Conservation (phyloP, 2,797 vertebrate genomes). For the Microchirus variegatus region DNA sequence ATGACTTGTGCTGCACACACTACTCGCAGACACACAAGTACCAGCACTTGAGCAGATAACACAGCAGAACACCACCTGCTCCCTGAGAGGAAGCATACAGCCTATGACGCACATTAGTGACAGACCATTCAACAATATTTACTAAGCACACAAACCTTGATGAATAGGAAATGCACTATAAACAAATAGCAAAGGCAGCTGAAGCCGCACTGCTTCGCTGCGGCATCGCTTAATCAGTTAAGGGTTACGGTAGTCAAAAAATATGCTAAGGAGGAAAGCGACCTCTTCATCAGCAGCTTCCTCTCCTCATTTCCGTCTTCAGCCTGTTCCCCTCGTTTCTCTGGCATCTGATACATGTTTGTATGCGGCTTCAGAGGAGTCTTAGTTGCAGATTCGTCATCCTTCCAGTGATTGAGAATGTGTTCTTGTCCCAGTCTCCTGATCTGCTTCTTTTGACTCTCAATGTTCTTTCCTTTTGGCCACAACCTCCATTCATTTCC, state of each 20-base stretch:
- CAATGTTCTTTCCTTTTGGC: conserved; percentile 39
- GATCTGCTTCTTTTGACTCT: conserved; percentile 29
- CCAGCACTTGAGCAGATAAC: conserved; percentile 28
- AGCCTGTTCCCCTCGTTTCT: conserved; percentile 13
- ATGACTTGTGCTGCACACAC: conserved; percentile 7
- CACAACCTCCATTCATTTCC: conserved; percentile 59
- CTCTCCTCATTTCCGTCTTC: conserved; percentile 3
- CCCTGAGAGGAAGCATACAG: conserved; percentile 5
- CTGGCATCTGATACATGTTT: conserved; percentile 28
- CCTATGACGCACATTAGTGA: conserved; percentile 56
- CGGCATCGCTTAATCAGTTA: conserved; percentile 23
- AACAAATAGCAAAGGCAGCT: conserved; percentile 43
- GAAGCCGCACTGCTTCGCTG: conserved; percentile 7
- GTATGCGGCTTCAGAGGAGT: conserved; percentile 42
- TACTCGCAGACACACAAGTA: conserved; percentile 25
- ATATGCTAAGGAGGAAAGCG: conserved; percentile 9
- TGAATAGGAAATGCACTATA: conserved; percentile 37
- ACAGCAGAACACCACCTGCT: conserved; percentile 15
- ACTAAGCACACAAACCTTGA: conserved; percentile 47
- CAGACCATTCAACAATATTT: conserved; percentile 53
- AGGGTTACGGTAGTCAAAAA: conserved; percentile 10
- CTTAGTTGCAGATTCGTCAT: conserved; percentile 52
- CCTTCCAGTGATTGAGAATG: conserved; percentile 33
- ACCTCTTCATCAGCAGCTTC: conserved; percentile 37
- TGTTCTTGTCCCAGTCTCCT: conserved; percentile 48